Conservation (phyloP, 2,888 invertebrate genomes). For the Ellobium chinense region DNA sequence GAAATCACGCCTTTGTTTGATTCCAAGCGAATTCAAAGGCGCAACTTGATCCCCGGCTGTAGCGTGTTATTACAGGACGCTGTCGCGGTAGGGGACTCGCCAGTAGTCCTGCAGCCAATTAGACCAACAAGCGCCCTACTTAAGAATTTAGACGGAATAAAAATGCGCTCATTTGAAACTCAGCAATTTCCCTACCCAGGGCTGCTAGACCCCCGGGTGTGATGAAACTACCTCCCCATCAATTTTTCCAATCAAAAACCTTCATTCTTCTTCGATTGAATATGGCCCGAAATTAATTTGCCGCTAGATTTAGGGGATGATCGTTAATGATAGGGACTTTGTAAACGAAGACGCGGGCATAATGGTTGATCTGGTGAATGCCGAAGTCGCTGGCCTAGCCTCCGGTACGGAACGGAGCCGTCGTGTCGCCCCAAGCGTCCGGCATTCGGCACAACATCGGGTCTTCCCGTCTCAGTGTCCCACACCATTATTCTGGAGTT, state of each 20-base stretch:
- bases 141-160: slow-evolving; percentile 18
- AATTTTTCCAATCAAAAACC: slow-evolving; percentile 41
- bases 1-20: slow-evolving; percentile 22
- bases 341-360: slow-evolving; percentile 40
- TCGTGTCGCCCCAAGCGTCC: slow-evolving; percentile 27
- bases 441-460: slow-evolving; percentile 8
- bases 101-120: slow-evolving; percentile 31
- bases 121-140: slow-evolving; percentile 17
- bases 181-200: slow-evolving; percentile 33
- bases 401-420: background rate
- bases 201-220: slow-evolving; percentile 14
- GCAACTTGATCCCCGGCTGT: slow-evolving; percentile 21
- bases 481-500: background rate
- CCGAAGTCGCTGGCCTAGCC: background rate
- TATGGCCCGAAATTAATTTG: slow-evolving; percentile 40
- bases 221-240: slow-evolving; percentile 18
- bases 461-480: background rate
- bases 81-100: background rate
- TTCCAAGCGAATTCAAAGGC: slow-evolving; percentile 29
- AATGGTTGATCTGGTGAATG: slow-evolving; percentile 30
- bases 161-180: slow-evolving; percentile 39
- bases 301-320: slow-evolving; percentile 32
- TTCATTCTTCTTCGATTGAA: slow-evolving; percentile 35
- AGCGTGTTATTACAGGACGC: slow-evolving; percentile 22
- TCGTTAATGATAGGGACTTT: slow-evolving; percentile 42